phyloP scores from a whole-genome alignment of 92 coral and sea anemone genomes.

The Epizoanthus scotinus region DNA sequence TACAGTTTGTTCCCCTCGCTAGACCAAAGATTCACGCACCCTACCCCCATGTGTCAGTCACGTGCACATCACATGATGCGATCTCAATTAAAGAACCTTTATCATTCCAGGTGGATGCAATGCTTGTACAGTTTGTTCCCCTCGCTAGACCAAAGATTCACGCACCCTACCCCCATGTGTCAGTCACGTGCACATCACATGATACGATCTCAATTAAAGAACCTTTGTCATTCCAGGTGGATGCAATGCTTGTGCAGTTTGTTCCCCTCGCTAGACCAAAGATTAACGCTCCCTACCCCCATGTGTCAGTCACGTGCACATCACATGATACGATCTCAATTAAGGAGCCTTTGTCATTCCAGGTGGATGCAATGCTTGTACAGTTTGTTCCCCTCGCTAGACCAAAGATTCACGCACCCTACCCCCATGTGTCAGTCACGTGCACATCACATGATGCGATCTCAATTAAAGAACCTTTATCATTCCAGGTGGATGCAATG shows the following conservation, averaged over 20 bases:
- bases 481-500: constrained; percentile 79
- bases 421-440: too few species aligned
- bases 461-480: too few species aligned
- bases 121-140: constrained; percentile 54
- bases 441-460: too few species aligned
- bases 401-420: constrained; percentile 84
- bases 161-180: too few species aligned
- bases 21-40: constrained; percentile 82
- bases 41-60: too few species aligned
- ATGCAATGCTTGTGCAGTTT: constrained; percentile 74
- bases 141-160: constrained; percentile 59
- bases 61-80: too few species aligned
- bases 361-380: constrained; percentile 83
- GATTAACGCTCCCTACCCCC: constrained; percentile 80
- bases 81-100: too few species aligned
- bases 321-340: too few species aligned
- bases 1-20: constrained; percentile 39
- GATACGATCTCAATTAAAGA: too few species aligned
- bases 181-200: too few species aligned
- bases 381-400: constrained; percentile 71
- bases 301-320: too few species aligned
- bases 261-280: constrained; percentile 76
- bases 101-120: constrained; percentile 77
- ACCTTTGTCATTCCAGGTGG: constrained; percentile 57
- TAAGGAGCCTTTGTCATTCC: not conserved